Base-by-base conservation (phyloP, 2,113 vertebrate species). In the Microtus ochrogaster region DNA sequence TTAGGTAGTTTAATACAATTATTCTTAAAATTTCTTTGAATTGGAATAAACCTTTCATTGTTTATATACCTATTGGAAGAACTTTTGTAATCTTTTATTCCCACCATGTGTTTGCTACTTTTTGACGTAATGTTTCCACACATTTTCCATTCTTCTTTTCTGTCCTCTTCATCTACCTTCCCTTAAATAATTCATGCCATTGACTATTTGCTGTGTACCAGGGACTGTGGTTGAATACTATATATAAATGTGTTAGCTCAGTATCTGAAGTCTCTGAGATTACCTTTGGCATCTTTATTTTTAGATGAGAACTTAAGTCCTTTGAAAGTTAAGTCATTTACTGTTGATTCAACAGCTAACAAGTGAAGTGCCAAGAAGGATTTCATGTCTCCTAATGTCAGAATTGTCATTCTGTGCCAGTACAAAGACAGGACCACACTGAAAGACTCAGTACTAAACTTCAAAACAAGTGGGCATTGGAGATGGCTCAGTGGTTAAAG, bases 111-210 rank as follows among this genome's bases (percentile, higher is more conserved):
- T 41, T 86, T 85, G 26, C 58, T 90, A 83, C 13, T 87, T 33
- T 65, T 86, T 91, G 84, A 63, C n/a, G 14, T 73, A 55, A 24
- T 66, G 55, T 92, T 95, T 88, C 41, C 33, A 33, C n/a, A 72
- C 39, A 30, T 91, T 63, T 13, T 85, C 39, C 44, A 39, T 82
- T 90, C 22, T 77, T 74, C 41, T 96, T 96, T 28, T 83, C 49
- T 89, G 47, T 97, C 93, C 33, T 78, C 49, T 89, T 93, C 85
- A 85, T 55, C 94, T 92, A 73, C 89, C n/a, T 95, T 94, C 6
- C 9, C 9, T 90, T 63, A 74, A 41, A 83, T 94, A 96, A 88
- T 96, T 77, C 91, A 63, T 94, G 14, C 77, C 83, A 77, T 78
- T 89, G 83, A 95, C 16, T 91, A 63, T 92, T 95, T 96, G 33